phyloP scores from a whole-genome alignment of 2,888 invertebrate species.

The Protula sp. region DNA sequence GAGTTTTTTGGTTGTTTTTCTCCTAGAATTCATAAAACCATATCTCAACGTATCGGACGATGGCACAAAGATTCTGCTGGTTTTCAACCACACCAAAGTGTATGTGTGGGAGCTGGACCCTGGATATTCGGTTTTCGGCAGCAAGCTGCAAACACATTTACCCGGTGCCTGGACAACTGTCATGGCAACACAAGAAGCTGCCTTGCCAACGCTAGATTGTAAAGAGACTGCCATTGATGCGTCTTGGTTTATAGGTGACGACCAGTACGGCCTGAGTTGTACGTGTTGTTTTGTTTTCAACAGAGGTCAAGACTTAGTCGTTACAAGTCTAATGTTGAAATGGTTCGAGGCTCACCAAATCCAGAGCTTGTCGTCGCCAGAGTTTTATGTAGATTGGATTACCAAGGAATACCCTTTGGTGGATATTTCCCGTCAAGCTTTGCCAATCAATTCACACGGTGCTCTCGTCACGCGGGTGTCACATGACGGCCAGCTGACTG shows the following conservation, averaged over 20 bases:
- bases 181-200: slow-evolving; percentile 29
- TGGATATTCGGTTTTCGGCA: slow-evolving; percentile 25
- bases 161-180: slow-evolving; percentile 39
- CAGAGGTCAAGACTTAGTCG: slow-evolving; percentile 27
- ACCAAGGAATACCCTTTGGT: slow-evolving; percentile 8
- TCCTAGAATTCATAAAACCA: too few species aligned
- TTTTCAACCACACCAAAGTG: slow-evolving; percentile 26
- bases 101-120: slow-evolving; percentile 40
- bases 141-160: too few species aligned
- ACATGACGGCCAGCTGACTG: slow-evolving; percentile 42
- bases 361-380: slow-evolving; percentile 7
- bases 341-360: slow-evolving; percentile 28
- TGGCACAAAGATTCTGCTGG: slow-evolving; percentile 34
- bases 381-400: slow-evolving; percentile 20
- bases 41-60: slow-evolving; percentile 29
- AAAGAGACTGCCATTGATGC: background rate
- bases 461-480: slow-evolving; percentile 36
- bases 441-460: slow-evolving; percentile 33
- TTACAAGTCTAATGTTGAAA: slow-evolving; percentile 34
- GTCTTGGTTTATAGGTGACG: background rate
- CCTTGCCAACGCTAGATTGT: slow-evolving; percentile 22
- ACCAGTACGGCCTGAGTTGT: slow-evolving; percentile 31
- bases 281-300: slow-evolving; percentile 36
- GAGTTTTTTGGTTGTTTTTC: too few species aligned
- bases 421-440: slow-evolving; percentile 21